These are phyloP conservation scores for Drosophila sproati DNA, from an alignment of 1,140 invertebrate genomes.

Conservation along the genomic window DNA sequence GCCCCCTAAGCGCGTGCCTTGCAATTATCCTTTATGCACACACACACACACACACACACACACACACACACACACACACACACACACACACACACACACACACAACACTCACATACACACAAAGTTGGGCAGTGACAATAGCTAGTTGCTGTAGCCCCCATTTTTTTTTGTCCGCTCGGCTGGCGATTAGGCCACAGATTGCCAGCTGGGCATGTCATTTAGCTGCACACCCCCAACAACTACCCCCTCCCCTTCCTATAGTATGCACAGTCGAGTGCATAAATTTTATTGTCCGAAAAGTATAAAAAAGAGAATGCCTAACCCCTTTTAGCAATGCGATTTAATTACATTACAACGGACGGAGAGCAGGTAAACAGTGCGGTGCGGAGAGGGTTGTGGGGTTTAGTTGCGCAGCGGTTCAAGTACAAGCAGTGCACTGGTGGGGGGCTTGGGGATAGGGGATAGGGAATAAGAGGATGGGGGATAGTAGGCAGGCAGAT, in stretches of 20 bases:
- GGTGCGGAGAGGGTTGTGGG: not conserved
- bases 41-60: constrained; percentile 16
- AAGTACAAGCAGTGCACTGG: constrained; percentile 1
- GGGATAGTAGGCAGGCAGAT: too few relatives aligned
- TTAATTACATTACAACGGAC: constrained; percentile 68
- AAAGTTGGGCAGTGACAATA: constrained; percentile 43
- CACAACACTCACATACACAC: constrained; percentile 6
- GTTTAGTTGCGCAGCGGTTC: not conserved
- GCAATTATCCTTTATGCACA: constrained; percentile 68
- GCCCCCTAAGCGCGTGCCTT: constrained; percentile 28
- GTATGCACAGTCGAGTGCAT: constrained; percentile 58
- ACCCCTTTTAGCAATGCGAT: constrained; percentile 65
- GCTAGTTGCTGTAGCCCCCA: constrained; percentile 3
- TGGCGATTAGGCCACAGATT: constrained; percentile 71
- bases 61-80: constrained; percentile 27
- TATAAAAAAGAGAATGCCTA: constrained; percentile 19
- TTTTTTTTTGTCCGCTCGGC: constrained; percentile 14
- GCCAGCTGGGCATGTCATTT: constrained; percentile 71
- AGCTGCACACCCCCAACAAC: constrained; percentile 18
- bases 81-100: constrained; percentile 23
- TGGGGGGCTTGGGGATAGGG: not conserved
- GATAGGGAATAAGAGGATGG: constrained; percentile 13
- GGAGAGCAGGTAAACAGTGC: not conserved
- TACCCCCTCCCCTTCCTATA: not conserved
- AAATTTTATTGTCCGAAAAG: constrained; percentile 75